Percentiles rank a stretch among this genome's conserved stretches.
phyloP scores from a whole-genome alignment of 2,888 invertebrate species.

The Ferrisia virgata region DNA sequence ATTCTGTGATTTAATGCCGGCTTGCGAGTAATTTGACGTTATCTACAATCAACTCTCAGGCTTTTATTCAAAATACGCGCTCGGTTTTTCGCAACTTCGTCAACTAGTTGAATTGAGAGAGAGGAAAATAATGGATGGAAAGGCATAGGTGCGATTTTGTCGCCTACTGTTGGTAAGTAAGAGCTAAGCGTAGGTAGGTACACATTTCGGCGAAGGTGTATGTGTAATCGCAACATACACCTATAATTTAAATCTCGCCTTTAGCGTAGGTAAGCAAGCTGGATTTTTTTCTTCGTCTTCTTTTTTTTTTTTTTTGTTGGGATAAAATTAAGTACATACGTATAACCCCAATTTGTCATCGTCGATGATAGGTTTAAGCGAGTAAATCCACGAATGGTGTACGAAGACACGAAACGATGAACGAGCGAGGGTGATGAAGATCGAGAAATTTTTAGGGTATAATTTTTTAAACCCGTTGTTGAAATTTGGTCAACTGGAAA shows the following conservation, averaged over 20 bases:
- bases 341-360: not conserved
- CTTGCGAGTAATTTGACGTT: conserved; percentile 17
- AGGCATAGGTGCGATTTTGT: not conserved
- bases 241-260: no score
- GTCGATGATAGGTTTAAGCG: not conserved
- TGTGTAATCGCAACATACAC: no score
- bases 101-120: not conserved
- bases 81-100: not conserved
- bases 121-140: not conserved
- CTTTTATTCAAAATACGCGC: not conserved
- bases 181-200: not conserved
- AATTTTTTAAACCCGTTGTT: not conserved
- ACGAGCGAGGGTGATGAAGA: not conserved
- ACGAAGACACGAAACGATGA: not conserved
- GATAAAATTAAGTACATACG: no score
- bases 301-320: not conserved
- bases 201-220: not conserved
- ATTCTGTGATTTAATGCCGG: conserved; percentile 9
- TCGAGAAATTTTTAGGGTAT: not conserved
- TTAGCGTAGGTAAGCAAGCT: no score
- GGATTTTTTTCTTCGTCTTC: no score
- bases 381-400: not conserved
- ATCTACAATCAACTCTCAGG: not conserved
- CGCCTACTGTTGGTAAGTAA: not conserved
- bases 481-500: no score